Conservation (phyloP, 2,797 vertebrate genomes). For the Dermochelys coriacea region DNA sequence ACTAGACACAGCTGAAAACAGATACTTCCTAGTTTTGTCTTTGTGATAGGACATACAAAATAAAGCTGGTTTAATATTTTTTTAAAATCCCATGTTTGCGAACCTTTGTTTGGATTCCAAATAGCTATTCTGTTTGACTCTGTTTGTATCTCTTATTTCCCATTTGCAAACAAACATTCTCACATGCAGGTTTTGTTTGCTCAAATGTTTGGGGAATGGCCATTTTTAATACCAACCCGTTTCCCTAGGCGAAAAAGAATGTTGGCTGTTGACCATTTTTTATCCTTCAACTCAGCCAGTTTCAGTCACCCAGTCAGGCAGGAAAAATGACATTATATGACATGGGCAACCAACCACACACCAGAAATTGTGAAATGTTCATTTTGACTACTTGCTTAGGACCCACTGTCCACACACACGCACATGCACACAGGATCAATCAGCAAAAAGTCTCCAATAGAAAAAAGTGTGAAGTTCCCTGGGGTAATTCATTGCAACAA, state of each 20-base stretch:
- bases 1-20: constrained; percentile 20
- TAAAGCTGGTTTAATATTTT: not conserved
- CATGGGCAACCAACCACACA: not conserved
- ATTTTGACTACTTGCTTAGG: not conserved
- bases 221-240: not conserved
- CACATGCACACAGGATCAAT: not conserved
- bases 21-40: not conserved
- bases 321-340: not conserved
- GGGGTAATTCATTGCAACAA: not conserved
- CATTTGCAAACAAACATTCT: not conserved
- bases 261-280: not conserved
- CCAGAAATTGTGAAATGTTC: not conserved
- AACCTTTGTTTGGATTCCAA: constrained; percentile 3
- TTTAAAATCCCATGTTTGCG: constrained; percentile 28
- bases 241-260: not conserved
- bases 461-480: not conserved
- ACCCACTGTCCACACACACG: not conserved
- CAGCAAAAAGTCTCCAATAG: not conserved
- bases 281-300: not conserved
- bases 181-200: not conserved
- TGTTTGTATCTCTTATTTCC: not conserved
- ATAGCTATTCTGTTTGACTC: constrained; percentile 22
- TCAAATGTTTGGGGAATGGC: not conserved
- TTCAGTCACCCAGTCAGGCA: not conserved
- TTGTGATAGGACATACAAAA: not conserved